phyloP scores from a whole-genome alignment of 2,888 invertebrate species.

The Agapetus fuscipes region DNA sequence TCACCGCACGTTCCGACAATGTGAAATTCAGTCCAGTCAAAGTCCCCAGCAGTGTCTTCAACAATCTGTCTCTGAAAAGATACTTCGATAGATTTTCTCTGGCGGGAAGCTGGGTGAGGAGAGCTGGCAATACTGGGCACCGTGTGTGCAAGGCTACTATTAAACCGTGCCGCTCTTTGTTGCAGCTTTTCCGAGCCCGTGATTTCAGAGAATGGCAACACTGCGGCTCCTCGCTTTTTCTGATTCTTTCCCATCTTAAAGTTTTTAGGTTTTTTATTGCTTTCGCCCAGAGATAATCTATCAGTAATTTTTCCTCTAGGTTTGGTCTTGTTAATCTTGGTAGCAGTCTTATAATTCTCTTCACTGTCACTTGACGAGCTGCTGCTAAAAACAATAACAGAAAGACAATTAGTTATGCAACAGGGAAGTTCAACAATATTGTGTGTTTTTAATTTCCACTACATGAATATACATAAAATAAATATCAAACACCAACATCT shows the following conservation, averaged over 20 bases:
- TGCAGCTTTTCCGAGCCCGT: slow-evolving; percentile 63
- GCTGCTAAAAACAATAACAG: slow-evolving; percentile 31
- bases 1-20: slow-evolving; percentile 92
- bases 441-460: too few species aligned
- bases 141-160: slow-evolving; percentile 27
- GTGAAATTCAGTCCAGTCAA: slow-evolving; percentile 79
- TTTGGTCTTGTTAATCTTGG: slow-evolving; percentile 25
- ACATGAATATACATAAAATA: too few species aligned
- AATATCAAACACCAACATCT: too few species aligned
- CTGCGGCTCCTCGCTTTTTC: slow-evolving; percentile 48
- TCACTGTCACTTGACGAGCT: slow-evolving; percentile 46
- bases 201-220: slow-evolving; percentile 63
- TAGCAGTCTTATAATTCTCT: slow-evolving; percentile 37
- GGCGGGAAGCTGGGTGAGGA: slow-evolving; percentile 31
- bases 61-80: slow-evolving; percentile 32
- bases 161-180: slow-evolving; percentile 86
- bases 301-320: slow-evolving; percentile 43
- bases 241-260: slow-evolving; percentile 40
- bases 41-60: slow-evolving; percentile 58
- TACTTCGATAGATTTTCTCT: slow-evolving; percentile 27
- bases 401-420: slow-evolving; percentile 9
- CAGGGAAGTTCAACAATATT: too few species aligned
- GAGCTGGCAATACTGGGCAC: slow-evolving; percentile 42
- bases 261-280: slow-evolving; percentile 33
- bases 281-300: slow-evolving; percentile 43